A percentile compares a stretch with the other conserved stretches of the same genome.
These are phyloP conservation scores for Ophraella communa DNA, from an alignment of 2,888 invertebrate genomes.

Conservation along the genomic window DNA sequence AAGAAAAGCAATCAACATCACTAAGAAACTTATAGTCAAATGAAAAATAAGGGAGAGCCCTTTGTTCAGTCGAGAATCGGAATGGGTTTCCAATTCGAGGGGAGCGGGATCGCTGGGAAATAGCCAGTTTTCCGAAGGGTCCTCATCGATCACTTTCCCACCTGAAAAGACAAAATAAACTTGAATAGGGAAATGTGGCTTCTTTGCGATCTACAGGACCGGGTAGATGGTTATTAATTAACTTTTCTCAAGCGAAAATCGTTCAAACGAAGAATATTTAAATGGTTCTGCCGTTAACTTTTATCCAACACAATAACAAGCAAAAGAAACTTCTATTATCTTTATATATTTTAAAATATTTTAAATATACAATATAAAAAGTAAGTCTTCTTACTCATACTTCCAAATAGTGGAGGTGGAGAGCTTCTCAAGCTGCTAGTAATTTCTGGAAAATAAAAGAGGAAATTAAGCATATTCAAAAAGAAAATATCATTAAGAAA, in stretches of 20 bases:
- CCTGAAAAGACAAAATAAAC: conserved; percentile 38
- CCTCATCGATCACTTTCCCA: conserved; percentile 43
- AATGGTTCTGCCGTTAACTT: neutral
- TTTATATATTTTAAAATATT: too few relatives aligned
- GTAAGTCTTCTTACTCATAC: conserved; percentile 37
- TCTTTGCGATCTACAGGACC: neutral
- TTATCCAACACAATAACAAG: too few relatives aligned
- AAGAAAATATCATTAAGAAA: too few relatives aligned
- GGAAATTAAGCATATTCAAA: too few relatives aligned
- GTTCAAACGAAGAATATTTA: neutral
- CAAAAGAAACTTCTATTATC: too few relatives aligned
- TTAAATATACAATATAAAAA: neutral
- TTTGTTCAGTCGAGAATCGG: conserved; percentile 36
- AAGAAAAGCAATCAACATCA: conserved; percentile 45
- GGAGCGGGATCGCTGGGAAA: conserved; percentile 55
- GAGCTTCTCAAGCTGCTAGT: conserved; percentile 42
- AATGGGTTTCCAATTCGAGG: conserved; percentile 54
- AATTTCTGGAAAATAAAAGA: conserved; percentile 43
- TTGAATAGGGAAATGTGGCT: conserved; percentile 9
- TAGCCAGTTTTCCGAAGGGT: conserved; percentile 53
- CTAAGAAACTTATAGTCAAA: conserved; percentile 38
- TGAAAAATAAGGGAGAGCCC: conserved; percentile 37
- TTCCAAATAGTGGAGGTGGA: conserved; percentile 32
- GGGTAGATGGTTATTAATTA: neutral
- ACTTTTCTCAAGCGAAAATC: neutral